Conservation (phyloP, 2,797 vertebrate genomes). For the Forpus xanthops region DNA sequence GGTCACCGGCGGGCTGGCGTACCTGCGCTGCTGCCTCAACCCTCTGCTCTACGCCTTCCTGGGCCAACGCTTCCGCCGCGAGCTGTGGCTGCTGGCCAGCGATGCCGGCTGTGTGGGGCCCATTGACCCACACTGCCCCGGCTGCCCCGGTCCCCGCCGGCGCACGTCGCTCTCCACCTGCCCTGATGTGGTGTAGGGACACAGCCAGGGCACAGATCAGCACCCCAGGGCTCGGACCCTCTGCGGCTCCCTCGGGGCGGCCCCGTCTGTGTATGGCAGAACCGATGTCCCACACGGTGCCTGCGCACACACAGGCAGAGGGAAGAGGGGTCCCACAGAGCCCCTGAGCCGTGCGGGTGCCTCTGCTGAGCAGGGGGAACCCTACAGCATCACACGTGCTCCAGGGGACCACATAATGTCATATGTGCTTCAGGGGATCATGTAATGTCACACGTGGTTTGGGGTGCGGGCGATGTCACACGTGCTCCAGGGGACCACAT, state of each 20-base stretch:
- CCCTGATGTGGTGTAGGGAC: not conserved
- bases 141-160: conserved; percentile 29
- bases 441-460: not conserved
- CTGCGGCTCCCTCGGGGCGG: fast-evolving
- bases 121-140: not conserved
- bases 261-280: fast-evolving
- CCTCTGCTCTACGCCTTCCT: conserved; percentile 89
- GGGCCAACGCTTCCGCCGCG: conserved; percentile 86
- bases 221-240: not conserved
- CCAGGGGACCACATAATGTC: not conserved
- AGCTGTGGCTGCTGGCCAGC: conserved; percentile 78
- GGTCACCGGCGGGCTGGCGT: conserved; percentile 85
- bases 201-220: fast-evolving
- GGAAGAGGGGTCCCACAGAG: not conserved
- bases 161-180: conserved; percentile 26
- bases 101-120: conserved; percentile 56
- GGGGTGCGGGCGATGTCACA: not conserved
- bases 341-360: fast-evolving
- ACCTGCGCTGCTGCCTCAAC: conserved; percentile 89
- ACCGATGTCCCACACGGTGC: fast-evolving
- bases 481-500: not conserved
- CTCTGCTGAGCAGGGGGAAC: not conserved
- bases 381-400: not conserved
- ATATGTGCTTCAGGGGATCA: not conserved
- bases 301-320: not conserved